Percentiles rank a stretch among this genome's conserved stretches.
phyloP scores from a whole-genome alignment of 2,888 invertebrate species.

The Idaea dimidiata region DNA sequence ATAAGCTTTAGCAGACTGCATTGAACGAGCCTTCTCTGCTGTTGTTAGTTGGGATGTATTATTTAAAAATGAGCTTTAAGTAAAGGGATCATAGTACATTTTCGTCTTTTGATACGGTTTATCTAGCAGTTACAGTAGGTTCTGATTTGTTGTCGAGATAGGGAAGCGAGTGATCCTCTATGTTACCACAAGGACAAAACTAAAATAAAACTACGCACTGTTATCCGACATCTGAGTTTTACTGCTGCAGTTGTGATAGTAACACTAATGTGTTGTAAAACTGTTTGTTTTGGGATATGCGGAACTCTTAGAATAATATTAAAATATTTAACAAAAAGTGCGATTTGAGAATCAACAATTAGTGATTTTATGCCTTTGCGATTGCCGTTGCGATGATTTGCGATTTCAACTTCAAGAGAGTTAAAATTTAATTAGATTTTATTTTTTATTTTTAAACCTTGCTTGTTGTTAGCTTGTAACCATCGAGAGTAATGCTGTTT shows the following conservation, averaged over 20 bases:
- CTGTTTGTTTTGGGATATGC: conserved; percentile 9
- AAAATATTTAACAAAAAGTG: too few species aligned
- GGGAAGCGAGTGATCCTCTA: conserved; percentile 66
- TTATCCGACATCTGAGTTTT: conserved; percentile 50
- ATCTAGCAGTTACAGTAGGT: conserved; percentile 57
- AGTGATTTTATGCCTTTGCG: too few species aligned
- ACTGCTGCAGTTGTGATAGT: conserved; percentile 44
- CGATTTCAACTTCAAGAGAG: too few species aligned
- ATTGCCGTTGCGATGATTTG: too few species aligned
- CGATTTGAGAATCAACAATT: too few species aligned
- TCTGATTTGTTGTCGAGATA: conserved; percentile 71
- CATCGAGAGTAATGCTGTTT: too few species aligned
- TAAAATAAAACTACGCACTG: conserved; percentile 65
- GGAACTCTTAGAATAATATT: too few species aligned
- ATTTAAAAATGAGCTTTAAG: conserved; percentile 54
- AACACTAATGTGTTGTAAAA: conserved; percentile 29
- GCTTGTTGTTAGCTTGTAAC: too few species aligned
- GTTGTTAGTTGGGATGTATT: conserved; percentile 46
- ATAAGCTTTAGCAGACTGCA: conserved; percentile 62
- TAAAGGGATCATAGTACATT: conserved; percentile 46
- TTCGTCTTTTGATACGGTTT: conserved; percentile 39
- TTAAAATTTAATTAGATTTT: too few species aligned
- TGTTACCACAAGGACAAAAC: conserved; percentile 62
- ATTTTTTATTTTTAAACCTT: too few species aligned
- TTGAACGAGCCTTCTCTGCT: conserved; percentile 54